Conservation (phyloP, 2,113 vertebrate species). For the Gopherus evgoodei region DNA sequence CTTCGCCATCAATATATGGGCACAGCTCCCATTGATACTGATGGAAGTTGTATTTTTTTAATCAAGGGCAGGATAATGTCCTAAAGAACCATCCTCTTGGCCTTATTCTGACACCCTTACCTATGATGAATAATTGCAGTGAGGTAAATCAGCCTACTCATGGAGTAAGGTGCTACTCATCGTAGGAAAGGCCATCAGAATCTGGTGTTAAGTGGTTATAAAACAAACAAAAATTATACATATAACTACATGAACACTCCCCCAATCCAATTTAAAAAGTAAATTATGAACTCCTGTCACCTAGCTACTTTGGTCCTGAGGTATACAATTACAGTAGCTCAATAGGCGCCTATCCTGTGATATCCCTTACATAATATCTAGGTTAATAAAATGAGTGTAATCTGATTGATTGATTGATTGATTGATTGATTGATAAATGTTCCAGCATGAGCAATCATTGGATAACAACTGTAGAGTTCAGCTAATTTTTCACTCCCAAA, state of each 20-base stretch:
- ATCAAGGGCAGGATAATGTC: not conserved
- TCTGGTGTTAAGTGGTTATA: not conserved
- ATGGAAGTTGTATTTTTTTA: not conserved
- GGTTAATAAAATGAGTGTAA: not conserved
- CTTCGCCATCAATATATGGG: not conserved
- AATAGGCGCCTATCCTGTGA: not conserved
- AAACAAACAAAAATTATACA: not conserved
- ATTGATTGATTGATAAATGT: not conserved
- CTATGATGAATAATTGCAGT: not conserved
- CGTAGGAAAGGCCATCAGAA: not conserved
- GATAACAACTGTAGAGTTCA: not conserved
- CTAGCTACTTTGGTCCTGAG: not conserved
- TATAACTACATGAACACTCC: not conserved
- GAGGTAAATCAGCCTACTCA: not conserved
- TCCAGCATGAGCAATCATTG: not conserved
- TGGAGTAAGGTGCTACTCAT: not conserved
- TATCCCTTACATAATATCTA: not conserved
- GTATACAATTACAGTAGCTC: not conserved
- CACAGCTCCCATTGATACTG: accelerated
- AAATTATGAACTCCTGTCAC: not conserved
- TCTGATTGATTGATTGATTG: not conserved
- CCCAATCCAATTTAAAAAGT: not conserved
- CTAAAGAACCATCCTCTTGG: not conserved
- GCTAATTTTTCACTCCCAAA: slow-evolving; percentile 12
- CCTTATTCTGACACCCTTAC: not conserved